These are phyloP conservation scores for Andrena trimmerana DNA, from an alignment of 2,888 invertebrate species.

Conservation along the genomic window DNA sequence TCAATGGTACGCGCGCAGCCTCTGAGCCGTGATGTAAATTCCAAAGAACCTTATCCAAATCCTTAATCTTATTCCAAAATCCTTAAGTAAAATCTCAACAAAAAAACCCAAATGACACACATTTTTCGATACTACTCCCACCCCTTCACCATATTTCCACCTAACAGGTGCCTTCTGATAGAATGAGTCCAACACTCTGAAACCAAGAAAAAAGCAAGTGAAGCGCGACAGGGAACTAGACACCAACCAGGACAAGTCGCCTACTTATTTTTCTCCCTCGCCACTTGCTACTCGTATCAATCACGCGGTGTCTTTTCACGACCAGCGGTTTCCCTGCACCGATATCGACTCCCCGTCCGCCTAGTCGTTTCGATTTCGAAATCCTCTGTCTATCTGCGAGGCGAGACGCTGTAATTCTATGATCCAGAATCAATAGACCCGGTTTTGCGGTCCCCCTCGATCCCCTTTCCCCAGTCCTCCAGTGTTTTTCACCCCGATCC, in stretches of 20 bases:
- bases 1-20: neutral
- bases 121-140: neutral
- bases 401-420: conserved; percentile 25
- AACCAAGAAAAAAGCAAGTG: neutral
- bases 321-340: conserved; percentile 42
- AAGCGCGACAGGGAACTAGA: conserved; percentile 7
- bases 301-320: conserved; percentile 29
- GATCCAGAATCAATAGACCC: conserved; percentile 36
- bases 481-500: neutral
- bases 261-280: conserved; percentile 10
- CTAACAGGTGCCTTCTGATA: no score
- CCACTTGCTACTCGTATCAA: conserved; percentile 8
- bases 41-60: no score
- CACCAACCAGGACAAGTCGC: neutral
- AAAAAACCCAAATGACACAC: no score
- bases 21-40: no score
- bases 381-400: neutral
- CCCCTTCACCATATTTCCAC: neutral
- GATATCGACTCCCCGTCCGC: conserved; percentile 12
- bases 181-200: no score
- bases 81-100: no score
- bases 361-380: conserved; percentile 29
- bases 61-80: no score
- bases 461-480: no score
- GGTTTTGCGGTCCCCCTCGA: conserved; percentile 32